Percentiles rank a stretch among this genome's conserved stretches.
phyloP scores from a whole-genome alignment of 2,113 vertebrate genomes.

The Heptranchias perlo region DNA sequence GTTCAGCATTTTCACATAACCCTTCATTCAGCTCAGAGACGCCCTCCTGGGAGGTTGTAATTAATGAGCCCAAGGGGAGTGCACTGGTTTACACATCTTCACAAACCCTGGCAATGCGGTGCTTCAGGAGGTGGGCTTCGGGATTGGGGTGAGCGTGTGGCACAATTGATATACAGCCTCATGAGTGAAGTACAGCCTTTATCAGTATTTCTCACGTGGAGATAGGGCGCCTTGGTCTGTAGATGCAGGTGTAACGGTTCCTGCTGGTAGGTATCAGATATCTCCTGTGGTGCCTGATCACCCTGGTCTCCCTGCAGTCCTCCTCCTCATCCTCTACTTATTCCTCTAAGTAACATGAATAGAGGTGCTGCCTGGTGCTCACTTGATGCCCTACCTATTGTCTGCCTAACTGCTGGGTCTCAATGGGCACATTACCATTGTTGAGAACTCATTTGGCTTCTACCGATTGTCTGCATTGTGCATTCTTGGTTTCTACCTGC shows the following conservation, averaged over 20 bases:
- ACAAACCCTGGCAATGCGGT: too few species aligned
- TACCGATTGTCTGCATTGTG: background rate
- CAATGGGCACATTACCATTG: background rate
- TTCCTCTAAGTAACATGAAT: background rate
- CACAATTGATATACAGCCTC: too few species aligned
- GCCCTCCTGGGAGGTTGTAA: background rate
- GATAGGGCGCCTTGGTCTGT: too few species aligned
- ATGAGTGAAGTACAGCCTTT: too few species aligned
- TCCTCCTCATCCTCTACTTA: background rate
- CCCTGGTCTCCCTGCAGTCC: background rate
- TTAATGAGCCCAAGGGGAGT: background rate
- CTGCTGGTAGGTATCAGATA: background rate
- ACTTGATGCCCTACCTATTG: background rate
- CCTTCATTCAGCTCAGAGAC: background rate
- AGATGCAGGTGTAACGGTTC: background rate
- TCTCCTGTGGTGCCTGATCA: background rate
- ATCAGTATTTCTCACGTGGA: too few species aligned
- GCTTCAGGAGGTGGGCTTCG: too few species aligned
- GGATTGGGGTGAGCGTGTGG: too few species aligned
- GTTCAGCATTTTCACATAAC: background rate
- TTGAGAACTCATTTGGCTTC: background rate
- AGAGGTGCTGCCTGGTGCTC: background rate
- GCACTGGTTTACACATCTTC: background rate
- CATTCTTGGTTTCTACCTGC: background rate
- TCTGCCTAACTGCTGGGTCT: background rate